Conservation (phyloP, 2,113 vertebrate genomes). For the Ptilorrhoa leucosticta region DNA sequence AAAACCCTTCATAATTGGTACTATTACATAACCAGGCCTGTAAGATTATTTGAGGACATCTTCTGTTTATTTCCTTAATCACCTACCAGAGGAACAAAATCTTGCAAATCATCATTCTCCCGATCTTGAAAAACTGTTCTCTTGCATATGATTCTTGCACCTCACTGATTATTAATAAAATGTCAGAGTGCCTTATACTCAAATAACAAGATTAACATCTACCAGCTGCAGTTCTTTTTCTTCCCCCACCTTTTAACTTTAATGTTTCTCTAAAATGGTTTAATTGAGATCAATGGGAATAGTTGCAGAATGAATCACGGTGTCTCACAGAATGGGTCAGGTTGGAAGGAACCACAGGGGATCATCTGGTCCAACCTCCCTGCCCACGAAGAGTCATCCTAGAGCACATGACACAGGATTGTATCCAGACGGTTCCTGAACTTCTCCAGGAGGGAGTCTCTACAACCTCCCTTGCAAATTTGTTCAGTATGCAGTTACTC, state of each 20-base stretch:
- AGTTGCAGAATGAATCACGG: background rate
- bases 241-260: background rate
- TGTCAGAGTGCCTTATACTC: background rate
- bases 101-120: background rate
- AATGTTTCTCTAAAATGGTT: background rate
- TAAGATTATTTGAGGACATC: background rate
- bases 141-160: background rate
- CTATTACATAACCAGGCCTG: background rate
- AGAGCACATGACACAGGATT: background rate
- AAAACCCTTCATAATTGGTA: background rate
- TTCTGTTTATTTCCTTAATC: background rate
- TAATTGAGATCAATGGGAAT: background rate
- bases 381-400: background rate
- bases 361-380: background rate
- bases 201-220: background rate
- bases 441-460: background rate
- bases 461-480: background rate
- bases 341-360: background rate
- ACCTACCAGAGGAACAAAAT: background rate
- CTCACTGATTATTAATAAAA: background rate
- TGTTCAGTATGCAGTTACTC: background rate
- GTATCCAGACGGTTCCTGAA: rapidly evolving
- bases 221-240: background rate
- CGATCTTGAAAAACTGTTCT: background rate
- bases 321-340: background rate